Evolutionary conservation across 2,888 invertebrate species (phyloP).

Genomic region (Aproaerema taeniolella): DNA sequence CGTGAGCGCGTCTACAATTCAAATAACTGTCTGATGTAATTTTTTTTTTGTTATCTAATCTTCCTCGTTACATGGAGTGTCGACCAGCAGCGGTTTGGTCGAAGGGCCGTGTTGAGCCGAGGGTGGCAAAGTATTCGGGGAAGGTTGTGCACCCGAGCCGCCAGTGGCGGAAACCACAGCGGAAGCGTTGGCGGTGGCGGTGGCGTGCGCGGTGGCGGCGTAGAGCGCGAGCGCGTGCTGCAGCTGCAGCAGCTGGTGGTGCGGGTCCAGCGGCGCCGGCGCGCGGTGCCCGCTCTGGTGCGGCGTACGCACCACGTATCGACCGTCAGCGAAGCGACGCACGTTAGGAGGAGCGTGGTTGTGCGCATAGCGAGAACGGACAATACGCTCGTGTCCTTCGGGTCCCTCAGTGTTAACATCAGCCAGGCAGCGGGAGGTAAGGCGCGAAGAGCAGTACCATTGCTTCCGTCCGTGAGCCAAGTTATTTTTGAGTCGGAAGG

Average conservation of each 20-base stretch:
- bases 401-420: slow-evolving; percentile 71
- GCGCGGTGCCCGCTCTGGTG: slow-evolving; percentile 71
- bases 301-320: slow-evolving; percentile 70
- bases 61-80: slow-evolving; percentile 66
- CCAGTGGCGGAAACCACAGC: slow-evolving; percentile 27
- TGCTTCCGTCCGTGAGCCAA: slow-evolving; percentile 72
- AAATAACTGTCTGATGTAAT: no score
- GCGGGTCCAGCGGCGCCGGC: slow-evolving; percentile 64
- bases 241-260: slow-evolving; percentile 67
- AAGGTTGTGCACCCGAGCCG: slow-evolving; percentile 42
- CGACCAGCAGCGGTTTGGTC: slow-evolving; percentile 63
- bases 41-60: slow-evolving; percentile 35
- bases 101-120: slow-evolving; percentile 47
- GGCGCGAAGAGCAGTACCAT: slow-evolving; percentile 70
- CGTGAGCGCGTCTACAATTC: slow-evolving; percentile 37
- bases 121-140: slow-evolving; percentile 44
- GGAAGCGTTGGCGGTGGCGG: slow-evolving; percentile 53
- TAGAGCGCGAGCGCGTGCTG: slow-evolving; percentile 69
- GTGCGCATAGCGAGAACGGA: slow-evolving; percentile 67
- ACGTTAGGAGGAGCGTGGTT: slow-evolving; percentile 72
- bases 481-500: slow-evolving; percentile 70
- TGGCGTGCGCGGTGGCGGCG: slow-evolving; percentile 66
- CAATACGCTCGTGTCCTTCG: slow-evolving; percentile 71
- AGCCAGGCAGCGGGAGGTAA: slow-evolving; percentile 68
- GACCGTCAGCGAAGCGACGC: slow-evolving; percentile 68